Evolutionary conservation across 2,888 invertebrate genomes (phyloP), one percentile per base, ranked within the genome.

Genomic region (Nebria brevicollis): DNA sequence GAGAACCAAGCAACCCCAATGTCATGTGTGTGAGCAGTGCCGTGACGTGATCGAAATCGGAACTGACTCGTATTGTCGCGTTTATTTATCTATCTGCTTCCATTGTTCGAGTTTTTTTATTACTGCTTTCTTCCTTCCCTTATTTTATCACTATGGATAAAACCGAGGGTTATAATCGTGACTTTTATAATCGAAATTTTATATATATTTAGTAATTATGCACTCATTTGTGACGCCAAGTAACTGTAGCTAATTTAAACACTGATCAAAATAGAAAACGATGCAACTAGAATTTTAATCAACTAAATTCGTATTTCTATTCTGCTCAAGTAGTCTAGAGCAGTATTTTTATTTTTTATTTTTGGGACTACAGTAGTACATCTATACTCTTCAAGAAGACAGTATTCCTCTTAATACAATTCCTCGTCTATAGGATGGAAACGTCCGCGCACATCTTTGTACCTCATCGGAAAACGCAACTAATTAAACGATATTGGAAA

Each of bases 401-500:
- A 34, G 34, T 34, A 34, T 34, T 34, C 34, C 34, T 34, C 34
- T 5, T 34, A 34, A 34, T 34, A 34, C 34, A 34, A 34, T 34
- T 34, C 34, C 34, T 34, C 2, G 0, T 34, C 34, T 34, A 34
- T 34, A 34, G 4, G 34, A 34, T 34, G 5, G 5, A 34, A 34
- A 34, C 34, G 34, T 34, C 34, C 34, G 34, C 34, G 34, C 34
- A 65, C 65, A 65, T 65, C 15, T 65, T 65, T 65, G 7, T 65
- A 65, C 34, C 25, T 25, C 66, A 41, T 68, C 43, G 68, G 66
- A 77, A 77, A 77, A 77, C 77, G 10, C n/a, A 77, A 77, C 77
- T 77, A 77, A 77, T 77, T 68, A 77, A 66, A 41, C 68, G 66
- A 68, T 77, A 77, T 77, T 77, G 68, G 77, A 77, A 77, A 77